A percentile compares a stretch with the other conserved stretches of the same genome.
Evolutionary conservation across 2,113 vertebrate species (phyloP).

Genomic region (Eulemur macaco): DNA sequence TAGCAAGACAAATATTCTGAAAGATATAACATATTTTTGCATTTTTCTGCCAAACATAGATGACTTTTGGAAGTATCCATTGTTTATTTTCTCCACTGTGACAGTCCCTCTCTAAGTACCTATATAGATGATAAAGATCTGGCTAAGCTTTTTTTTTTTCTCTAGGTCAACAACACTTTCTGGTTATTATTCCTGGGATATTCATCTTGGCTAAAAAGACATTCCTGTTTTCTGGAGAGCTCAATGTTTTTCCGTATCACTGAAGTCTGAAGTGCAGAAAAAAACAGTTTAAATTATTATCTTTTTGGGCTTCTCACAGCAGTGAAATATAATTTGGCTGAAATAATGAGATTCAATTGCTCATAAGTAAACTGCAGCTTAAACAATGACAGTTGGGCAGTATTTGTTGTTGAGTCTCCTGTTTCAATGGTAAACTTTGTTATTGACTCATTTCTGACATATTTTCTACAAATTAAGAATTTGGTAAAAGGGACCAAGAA

Average conservation of each 20-base stretch:
- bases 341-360: conserved; percentile 84
- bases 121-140: not conserved
- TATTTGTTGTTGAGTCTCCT: conserved; percentile 75
- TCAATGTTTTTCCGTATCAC: conserved; percentile 55
- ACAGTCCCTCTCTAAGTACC: not conserved
- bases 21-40: not conserved
- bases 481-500: conserved; percentile 45
- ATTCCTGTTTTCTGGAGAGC: conserved; percentile 46
- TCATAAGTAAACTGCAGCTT: conserved; percentile 82
- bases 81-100: not conserved
- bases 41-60: not conserved
- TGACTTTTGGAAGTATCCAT: not conserved
- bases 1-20: not conserved
- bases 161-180: not conserved
- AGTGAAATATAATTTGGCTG: conserved; percentile 81
- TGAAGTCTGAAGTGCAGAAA: conserved; percentile 62
- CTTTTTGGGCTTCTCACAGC: not conserved
- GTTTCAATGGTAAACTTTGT: conserved; percentile 59
- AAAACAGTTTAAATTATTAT: not conserved
- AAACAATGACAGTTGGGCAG: conserved; percentile 77
- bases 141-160: not conserved
- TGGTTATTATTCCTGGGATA: conserved; percentile 12
- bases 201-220: not conserved
- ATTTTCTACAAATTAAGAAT: conserved; percentile 70
- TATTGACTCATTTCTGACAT: conserved; percentile 71